A percentile compares a stretch with the other conserved stretches of the same genome.
phyloP scores from a whole-genome alignment of 2,113 vertebrate species.

The Etheostoma cragini region DNA sequence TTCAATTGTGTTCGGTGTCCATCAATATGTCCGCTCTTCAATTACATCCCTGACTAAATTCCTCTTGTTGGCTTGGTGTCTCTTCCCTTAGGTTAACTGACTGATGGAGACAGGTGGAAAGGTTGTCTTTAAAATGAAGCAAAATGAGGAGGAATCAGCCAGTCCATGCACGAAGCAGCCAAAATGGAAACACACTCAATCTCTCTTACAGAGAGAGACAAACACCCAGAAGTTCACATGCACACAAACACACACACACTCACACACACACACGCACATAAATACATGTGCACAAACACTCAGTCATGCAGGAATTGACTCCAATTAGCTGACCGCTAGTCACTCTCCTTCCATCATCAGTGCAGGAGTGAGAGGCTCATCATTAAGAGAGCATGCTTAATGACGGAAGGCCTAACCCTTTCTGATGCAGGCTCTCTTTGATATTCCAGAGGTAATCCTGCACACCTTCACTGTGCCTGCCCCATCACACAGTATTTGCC shows the following conservation, averaged over 20 bases:
- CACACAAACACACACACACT: neutral
- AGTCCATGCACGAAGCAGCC: slow-evolving; percentile 31
- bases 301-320: slow-evolving; percentile 72
- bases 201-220: slow-evolving; percentile 22
- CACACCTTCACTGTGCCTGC: slow-evolving; percentile 49
- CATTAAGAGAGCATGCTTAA: slow-evolving; percentile 77
- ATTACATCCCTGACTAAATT: slow-evolving; percentile 70
- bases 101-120: slow-evolving; percentile 50
- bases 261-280: neutral
- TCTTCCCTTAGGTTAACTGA: slow-evolving; percentile 60
- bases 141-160: slow-evolving; percentile 55
- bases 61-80: slow-evolving; percentile 69
- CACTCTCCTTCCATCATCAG: slow-evolving; percentile 71
- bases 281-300: slow-evolving; percentile 18
- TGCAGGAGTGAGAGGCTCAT: slow-evolving; percentile 72
- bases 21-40: slow-evolving; percentile 77
- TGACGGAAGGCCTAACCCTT: slow-evolving; percentile 63
- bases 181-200: slow-evolving; percentile 24
- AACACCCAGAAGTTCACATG: slow-evolving; percentile 3
- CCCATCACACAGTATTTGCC: slow-evolving; percentile 16
- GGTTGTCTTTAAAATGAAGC: slow-evolving; percentile 55
- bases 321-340: slow-evolving; percentile 76
- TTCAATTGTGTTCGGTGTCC: slow-evolving; percentile 78
- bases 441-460: slow-evolving; percentile 73
- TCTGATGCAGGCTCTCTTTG: slow-evolving; percentile 68